These are phyloP conservation scores for Rhizomys pruinosus DNA, from an alignment of 2,113 vertebrate genomes.

Conservation along the genomic window DNA sequence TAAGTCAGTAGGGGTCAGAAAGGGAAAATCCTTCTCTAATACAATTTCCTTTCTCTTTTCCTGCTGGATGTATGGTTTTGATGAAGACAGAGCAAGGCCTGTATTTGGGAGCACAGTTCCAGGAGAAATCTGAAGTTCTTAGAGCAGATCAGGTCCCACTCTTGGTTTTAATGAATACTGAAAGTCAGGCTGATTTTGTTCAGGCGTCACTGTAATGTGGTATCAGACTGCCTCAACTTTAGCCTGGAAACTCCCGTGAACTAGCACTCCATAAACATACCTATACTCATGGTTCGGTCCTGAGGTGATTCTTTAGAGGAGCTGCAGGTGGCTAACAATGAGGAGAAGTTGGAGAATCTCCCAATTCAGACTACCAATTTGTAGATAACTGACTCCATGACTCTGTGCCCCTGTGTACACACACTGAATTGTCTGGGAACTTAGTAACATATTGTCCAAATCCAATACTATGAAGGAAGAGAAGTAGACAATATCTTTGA, in stretches of 20 bases:
- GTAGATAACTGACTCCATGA: background rate
- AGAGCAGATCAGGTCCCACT: too few species aligned
- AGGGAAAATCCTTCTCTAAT: too few species aligned
- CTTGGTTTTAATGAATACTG: too few species aligned
- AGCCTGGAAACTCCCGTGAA: constrained; percentile 17
- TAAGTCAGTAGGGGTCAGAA: too few species aligned
- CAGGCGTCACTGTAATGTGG: too few species aligned
- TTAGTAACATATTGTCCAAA: background rate
- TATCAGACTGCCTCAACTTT: background rate
- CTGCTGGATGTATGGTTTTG: too few species aligned
- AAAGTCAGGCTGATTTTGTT: too few species aligned
- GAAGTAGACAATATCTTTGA: background rate
- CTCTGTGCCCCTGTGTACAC: background rate
- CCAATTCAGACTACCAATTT: background rate
- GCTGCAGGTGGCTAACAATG: background rate
- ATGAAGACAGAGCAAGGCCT: too few species aligned
- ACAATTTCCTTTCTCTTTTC: too few species aligned
- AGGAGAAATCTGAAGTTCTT: too few species aligned
- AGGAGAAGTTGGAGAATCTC: background rate
- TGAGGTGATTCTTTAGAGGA: background rate
- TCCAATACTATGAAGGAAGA: background rate
- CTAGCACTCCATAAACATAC: background rate
- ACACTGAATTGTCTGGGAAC: background rate
- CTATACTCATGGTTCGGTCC: background rate
- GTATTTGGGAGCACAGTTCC: too few species aligned